A percentile compares a stretch with the other conserved stretches of the same genome.
Conservation (phyloP, 2,888 invertebrate species). For the Synergus japonicus region DNA sequence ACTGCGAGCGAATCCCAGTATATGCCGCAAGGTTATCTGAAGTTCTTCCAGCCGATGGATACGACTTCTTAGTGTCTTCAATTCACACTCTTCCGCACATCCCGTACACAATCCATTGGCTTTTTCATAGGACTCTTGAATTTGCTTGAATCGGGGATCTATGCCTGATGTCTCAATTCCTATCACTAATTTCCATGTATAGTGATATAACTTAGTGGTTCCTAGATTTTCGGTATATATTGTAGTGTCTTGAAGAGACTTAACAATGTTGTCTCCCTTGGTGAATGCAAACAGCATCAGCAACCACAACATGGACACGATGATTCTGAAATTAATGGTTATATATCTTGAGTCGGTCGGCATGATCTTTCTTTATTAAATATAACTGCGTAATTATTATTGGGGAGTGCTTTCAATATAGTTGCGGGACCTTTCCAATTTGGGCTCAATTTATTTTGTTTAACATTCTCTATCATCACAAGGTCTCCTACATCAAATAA, state of each 20-base stretch:
- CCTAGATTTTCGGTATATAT: background rate
- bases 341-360: background rate
- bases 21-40: background rate
- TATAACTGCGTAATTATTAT: too few relatives aligned
- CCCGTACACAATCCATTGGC: background rate
- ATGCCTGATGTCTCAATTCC: background rate
- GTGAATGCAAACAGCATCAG: background rate
- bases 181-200: background rate
- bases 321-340: background rate
- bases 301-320: background rate
- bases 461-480: background rate
- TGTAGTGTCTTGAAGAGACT: background rate
- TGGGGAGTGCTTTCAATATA: too few relatives aligned
- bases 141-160: background rate
- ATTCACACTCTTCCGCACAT: too few relatives aligned
- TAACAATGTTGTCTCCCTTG: background rate
- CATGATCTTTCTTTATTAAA: conserved; percentile 9
- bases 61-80: background rate
- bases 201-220: background rate
- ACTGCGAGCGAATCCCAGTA: background rate
- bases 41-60: background rate
- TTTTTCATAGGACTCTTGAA: background rate
- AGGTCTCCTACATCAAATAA: too few relatives aligned
- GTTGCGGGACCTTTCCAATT: too few relatives aligned
- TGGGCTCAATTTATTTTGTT: background rate